phyloP scores from a whole-genome alignment of 2,113 vertebrate species.

The Aramus guarauna region DNA sequence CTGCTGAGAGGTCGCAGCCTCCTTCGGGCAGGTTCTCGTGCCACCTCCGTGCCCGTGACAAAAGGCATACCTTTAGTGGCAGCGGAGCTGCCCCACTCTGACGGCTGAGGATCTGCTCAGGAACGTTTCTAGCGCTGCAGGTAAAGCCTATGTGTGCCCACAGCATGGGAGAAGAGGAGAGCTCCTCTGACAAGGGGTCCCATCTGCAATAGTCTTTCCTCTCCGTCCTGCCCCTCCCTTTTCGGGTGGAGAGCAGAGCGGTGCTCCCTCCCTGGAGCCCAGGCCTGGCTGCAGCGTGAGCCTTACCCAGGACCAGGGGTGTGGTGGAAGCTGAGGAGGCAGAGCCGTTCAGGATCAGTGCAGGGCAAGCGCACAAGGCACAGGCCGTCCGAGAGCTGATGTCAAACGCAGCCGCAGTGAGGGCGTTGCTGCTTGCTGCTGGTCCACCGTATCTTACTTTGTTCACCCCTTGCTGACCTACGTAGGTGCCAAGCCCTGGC shows the following conservation, averaged over 20 bases:
- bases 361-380: not conserved
- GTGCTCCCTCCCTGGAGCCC: not conserved
- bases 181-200: not conserved
- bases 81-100: not conserved
- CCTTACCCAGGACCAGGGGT: not conserved
- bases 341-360: not conserved
- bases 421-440: not conserved
- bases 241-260: not conserved
- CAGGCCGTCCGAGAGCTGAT: not conserved
- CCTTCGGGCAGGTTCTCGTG: not conserved
- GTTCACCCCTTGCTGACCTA: not conserved
- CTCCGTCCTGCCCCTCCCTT: not conserved
- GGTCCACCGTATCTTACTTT: not conserved
- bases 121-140: not conserved
- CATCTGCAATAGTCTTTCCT: not conserved
- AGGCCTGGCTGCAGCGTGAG: not conserved
- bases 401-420: not conserved
- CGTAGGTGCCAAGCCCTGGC: not conserved
- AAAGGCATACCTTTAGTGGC: rapidly evolving
- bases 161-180: not conserved
- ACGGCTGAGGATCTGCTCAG: not conserved
- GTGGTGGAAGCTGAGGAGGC: not conserved
- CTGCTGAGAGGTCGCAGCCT: not conserved
- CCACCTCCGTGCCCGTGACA: not conserved
- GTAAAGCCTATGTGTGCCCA: not conserved